Evolutionary conservation across 2,797 vertebrate species (phyloP), one percentile per base, ranked within the genome.

Genomic region (Pseudomugil gertrudae): DNA sequence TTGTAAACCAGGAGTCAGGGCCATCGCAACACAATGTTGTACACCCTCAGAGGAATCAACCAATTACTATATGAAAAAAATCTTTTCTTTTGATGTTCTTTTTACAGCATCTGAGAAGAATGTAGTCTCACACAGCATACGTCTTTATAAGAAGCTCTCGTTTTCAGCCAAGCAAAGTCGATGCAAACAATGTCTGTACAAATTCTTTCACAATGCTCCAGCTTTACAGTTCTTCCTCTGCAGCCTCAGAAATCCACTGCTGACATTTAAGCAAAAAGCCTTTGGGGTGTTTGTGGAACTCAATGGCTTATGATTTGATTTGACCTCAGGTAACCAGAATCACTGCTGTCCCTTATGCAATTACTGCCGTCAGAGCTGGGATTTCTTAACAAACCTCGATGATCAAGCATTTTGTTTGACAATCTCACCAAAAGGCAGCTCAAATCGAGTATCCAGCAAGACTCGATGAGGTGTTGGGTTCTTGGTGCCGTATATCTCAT

Each of bases 401-500:
- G 0, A 11, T 30, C 0, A 35, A 24, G 15, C 2, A 63, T 9
- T 2, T 9, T 23, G 14, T 3, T 0, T 21, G 23, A 52, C 24
- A 17, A 14, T 80, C 87, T 50, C 81, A 99, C 98, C 98, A 62
- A 98, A 98, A 47, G 98, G 98, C 81, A 98, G 90, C 79, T 99
- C 98, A 40, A 99, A 99, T 88, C 96, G 95, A 27, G 97, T 92
- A 74, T 99, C 98, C 90, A 99, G 90, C 77, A 98, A 88, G 84
- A 99, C 93, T 66, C 92, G 93, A 78, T 99, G 97, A 30, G 95
- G 94, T 15, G 97, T 99, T 0, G 96, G 96, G 80, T 95, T 98
- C 89, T 95, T 97, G 72, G 98, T 99, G 85, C 98, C 98, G 47
- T 95, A 99, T 59, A 99, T 96, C 88, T 99, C 97, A 80, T 98